Conservation (phyloP, 2,113 vertebrate species). For the Leucosticte australis region DNA sequence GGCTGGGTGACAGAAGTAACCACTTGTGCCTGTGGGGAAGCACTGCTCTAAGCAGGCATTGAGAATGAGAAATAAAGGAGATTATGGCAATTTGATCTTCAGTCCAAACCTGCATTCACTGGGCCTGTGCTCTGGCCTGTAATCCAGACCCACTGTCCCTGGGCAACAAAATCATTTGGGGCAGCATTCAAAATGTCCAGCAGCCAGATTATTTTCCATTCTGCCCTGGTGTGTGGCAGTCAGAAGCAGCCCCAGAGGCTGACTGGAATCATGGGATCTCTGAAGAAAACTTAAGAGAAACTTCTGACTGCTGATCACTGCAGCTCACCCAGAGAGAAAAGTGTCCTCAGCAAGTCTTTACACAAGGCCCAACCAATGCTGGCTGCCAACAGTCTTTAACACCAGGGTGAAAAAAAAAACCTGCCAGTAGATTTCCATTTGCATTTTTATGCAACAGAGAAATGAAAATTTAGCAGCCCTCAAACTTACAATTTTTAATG, state of each 20-base stretch:
- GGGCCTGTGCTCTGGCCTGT: not conserved
- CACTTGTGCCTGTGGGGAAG: not conserved
- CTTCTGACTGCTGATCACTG: not conserved
- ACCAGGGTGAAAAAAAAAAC: not conserved
- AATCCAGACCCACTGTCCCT: not conserved
- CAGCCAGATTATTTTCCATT: fast-evolving
- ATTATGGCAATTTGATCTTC: not conserved
- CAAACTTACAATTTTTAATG: constrained; percentile 60
- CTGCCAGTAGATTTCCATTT: not conserved
- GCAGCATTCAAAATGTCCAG: not conserved
- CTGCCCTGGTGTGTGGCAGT: fast-evolving
- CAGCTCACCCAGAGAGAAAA: not conserved
- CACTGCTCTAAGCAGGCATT: not conserved
- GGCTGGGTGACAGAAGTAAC: not conserved
- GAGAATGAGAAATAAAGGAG: not conserved
- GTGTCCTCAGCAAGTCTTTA: not conserved
- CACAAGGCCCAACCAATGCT: not conserved
- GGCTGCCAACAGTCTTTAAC: not conserved
- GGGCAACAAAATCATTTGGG: not conserved
- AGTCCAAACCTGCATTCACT: not conserved
- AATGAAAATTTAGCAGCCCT: constrained; percentile 36
- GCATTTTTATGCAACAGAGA: constrained; percentile 6
- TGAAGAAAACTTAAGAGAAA: not conserved
- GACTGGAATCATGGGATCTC: not conserved
- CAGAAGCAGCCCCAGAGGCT: not conserved